Conservation (phyloP, 2,888 invertebrate genomes). For the Agrypnus murinus region DNA sequence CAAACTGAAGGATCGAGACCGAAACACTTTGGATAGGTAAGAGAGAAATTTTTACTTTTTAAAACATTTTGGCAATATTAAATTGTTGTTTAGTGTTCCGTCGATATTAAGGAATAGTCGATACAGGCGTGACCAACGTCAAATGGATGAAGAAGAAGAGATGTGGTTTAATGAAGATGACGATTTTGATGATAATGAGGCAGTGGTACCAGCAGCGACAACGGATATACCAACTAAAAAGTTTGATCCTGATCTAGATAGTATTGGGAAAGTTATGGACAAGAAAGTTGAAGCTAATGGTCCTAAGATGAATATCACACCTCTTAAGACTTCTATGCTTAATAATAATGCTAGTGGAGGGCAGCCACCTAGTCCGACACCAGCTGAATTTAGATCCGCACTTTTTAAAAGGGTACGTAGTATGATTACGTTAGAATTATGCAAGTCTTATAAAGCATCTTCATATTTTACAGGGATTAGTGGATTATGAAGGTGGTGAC, state of each 20-base stretch:
- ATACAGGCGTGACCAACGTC: slow-evolving; percentile 93
- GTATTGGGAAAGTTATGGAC: slow-evolving; percentile 72
- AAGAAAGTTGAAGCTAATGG: slow-evolving; percentile 68
- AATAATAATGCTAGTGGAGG: slow-evolving; percentile 71
- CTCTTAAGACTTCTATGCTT: slow-evolving; percentile 67
- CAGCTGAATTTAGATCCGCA: slow-evolving; percentile 70
- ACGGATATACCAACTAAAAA: slow-evolving; percentile 75
- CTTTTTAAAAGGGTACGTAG: slow-evolving; percentile 72
- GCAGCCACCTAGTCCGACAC: slow-evolving; percentile 61
- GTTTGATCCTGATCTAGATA: slow-evolving; percentile 76
- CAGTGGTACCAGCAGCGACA: slow-evolving; percentile 73
- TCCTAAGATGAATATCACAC: slow-evolving; percentile 67
- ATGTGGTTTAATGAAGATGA: slow-evolving; percentile 99
- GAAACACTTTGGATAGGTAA: slow-evolving; percentile 83
- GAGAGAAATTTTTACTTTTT: slow-evolving; percentile 55
- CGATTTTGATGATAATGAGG: slow-evolving; percentile 88
- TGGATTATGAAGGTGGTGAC: slow-evolving; percentile 98
- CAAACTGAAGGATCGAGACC: slow-evolving; percentile 89
- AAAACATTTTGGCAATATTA: neutral
- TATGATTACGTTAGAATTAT: neutral
- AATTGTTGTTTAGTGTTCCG: slow-evolving; percentile 81
- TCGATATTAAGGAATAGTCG: slow-evolving; percentile 87
- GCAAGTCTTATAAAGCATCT: too few relatives aligned
- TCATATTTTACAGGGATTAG: slow-evolving; percentile 93
- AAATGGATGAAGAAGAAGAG: slow-evolving; percentile 97